Conservation (phyloP, 1,140 invertebrate genomes). For the Pinna nobilis region DNA sequence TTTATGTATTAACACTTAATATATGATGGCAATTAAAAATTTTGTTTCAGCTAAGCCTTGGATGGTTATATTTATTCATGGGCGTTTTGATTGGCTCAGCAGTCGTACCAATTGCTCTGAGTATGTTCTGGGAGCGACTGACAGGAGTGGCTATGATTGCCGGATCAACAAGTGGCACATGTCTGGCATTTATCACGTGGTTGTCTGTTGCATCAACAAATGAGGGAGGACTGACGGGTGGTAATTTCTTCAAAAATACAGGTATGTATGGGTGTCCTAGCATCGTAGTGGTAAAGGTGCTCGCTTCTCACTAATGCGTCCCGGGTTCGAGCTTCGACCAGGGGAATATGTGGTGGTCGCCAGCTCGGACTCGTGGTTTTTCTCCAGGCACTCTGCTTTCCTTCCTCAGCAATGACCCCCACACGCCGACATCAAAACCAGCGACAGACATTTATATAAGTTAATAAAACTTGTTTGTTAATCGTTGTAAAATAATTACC, state of each 20-base stretch:
- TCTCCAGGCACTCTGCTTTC: too few relatives aligned
- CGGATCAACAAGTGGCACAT: conserved; percentile 68
- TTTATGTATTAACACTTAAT: neutral
- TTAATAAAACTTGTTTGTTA: too few relatives aligned
- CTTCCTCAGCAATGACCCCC: neutral
- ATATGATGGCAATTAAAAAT: neutral
- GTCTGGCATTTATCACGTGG: conserved; percentile 71
- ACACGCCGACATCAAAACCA: too few relatives aligned
- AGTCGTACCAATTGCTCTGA: conserved; percentile 72
- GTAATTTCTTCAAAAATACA: conserved; percentile 69
- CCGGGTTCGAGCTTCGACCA: too few relatives aligned
- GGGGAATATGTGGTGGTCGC: too few relatives aligned
- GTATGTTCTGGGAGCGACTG: conserved; percentile 73
- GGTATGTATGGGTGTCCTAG: too few relatives aligned
- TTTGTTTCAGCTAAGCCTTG: conserved; percentile 64
- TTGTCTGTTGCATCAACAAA: conserved; percentile 66
- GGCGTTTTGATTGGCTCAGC: conserved; percentile 75
- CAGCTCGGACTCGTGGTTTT: too few relatives aligned
- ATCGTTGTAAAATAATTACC: too few relatives aligned
- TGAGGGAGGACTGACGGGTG: conserved; percentile 61
- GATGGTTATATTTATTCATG: conserved; percentile 75
- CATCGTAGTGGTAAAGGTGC: too few relatives aligned
- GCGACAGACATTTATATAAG: too few relatives aligned
- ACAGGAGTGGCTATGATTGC: conserved; percentile 69
- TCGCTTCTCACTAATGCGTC: too few relatives aligned